Percentiles rank a stretch among this genome's conserved stretches.
phyloP scores from a whole-genome alignment of 1,140 invertebrate species.

The Drosophila lowei region DNA sequence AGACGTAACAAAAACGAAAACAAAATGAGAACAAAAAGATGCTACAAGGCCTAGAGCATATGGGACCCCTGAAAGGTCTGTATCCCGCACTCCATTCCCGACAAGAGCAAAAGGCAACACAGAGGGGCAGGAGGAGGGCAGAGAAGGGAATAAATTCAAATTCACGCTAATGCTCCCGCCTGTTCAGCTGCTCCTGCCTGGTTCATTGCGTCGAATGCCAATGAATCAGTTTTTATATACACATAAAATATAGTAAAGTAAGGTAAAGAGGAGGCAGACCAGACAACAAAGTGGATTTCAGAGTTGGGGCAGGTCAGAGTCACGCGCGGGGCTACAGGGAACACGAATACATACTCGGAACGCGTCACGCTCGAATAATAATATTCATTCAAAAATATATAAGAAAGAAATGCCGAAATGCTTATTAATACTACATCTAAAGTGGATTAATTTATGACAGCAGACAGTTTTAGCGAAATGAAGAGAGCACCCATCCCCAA shows the following conservation, averaged over 20 bases:
- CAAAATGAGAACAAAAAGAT: background rate
- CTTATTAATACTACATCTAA: constrained; percentile 56
- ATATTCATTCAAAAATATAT: constrained; percentile 13
- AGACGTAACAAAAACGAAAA: constrained; percentile 7
- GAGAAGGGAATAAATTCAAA: constrained; percentile 24
- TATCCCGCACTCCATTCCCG: too few species aligned
- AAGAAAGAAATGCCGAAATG: constrained; percentile 32
- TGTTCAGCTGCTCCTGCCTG: constrained; percentile 33
- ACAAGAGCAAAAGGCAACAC: background rate
- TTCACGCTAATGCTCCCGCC: constrained; percentile 28
- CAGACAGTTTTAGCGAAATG: constrained; percentile 41
- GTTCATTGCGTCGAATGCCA: constrained; percentile 65
- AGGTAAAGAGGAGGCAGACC: constrained; percentile 18
- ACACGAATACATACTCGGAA: too few species aligned
- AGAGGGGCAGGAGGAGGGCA: too few species aligned
- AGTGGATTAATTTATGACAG: constrained; percentile 64
- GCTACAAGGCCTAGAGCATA: constrained; percentile 87
- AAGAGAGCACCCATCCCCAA: constrained; percentile 1
- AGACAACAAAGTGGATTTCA: constrained; percentile 36
- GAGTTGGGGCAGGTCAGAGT: constrained; percentile 65
- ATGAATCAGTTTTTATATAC: constrained; percentile 68
- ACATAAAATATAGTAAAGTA: constrained; percentile 33
- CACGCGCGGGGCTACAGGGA: constrained; percentile 11
- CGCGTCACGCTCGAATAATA: too few species aligned
- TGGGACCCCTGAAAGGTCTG: constrained; percentile 85